Evolutionary conservation across 2,113 vertebrate genomes (phyloP).

Genomic region (Indicator indicator): DNA sequence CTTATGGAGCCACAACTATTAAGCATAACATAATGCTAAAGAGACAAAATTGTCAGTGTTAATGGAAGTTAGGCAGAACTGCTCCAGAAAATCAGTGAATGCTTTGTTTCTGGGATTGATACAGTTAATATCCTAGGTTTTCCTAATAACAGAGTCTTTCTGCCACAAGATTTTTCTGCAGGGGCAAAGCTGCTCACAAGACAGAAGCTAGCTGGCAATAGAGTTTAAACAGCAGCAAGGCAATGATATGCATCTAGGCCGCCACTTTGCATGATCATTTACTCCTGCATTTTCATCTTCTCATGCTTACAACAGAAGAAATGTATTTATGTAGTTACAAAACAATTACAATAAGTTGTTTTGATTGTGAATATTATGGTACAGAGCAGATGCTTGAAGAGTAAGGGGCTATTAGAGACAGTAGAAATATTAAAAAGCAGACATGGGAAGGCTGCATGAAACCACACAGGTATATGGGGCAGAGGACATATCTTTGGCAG

Average conservation of each 20-base stretch:
- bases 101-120: not conserved
- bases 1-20: conserved; percentile 8
- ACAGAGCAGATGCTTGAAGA: not conserved
- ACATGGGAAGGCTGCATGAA: not conserved
- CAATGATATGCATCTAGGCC: not conserved
- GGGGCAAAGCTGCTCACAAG: not conserved
- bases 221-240: accelerated
- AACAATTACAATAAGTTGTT: not conserved
- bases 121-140: not conserved
- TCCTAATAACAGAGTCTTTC: not conserved
- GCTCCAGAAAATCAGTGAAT: not conserved
- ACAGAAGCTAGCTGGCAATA: not conserved
- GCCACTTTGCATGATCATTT: not conserved
- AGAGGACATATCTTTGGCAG: not conserved
- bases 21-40: conserved; percentile 11
- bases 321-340: not conserved
- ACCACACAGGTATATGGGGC: not conserved
- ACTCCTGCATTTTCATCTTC: not conserved
- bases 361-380: accelerated
- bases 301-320: not conserved
- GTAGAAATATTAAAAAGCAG: not conserved
- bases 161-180: not conserved
- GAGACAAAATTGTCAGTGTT: not conserved
- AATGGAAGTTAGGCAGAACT: not conserved
- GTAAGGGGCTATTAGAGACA: not conserved